A percentile compares a stretch with the other conserved stretches of the same genome.
Conservation (phyloP, 2,113 vertebrate genomes). For the Peromyscus maniculatus region DNA sequence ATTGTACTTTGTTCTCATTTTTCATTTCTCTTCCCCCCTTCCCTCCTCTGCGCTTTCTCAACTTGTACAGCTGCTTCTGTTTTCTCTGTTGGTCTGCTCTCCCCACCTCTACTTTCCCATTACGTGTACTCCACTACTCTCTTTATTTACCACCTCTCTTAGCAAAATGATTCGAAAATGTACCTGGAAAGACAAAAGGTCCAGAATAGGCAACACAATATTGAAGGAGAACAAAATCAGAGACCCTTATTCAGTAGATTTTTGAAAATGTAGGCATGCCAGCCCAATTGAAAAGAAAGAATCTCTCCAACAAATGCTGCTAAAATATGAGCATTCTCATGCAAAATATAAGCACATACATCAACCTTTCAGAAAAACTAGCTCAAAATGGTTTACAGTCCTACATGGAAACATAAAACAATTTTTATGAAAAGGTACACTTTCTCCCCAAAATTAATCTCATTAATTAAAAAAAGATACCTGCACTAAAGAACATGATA, state of each 20-base stretch:
- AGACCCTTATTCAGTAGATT: neutral
- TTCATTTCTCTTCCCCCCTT: neutral
- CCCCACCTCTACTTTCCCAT: neutral
- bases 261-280: neutral
- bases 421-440: neutral
- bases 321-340: neutral
- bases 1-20: neutral
- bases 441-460: neutral
- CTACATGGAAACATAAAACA: neutral
- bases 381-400: neutral
- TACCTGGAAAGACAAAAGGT: neutral
- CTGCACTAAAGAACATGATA: neutral
- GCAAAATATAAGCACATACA: neutral
- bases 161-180: neutral
- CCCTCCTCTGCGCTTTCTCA: neutral
- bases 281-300: neutral
- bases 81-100: no score
- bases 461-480: neutral
- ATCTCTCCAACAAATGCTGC: neutral
- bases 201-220: neutral
- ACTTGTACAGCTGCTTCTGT: neutral
- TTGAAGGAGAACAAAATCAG: neutral
- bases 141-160: neutral
- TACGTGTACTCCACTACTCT: neutral
- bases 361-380: neutral